These are phyloP conservation scores for Oryzias woworae DNA, from an alignment of 2,113 vertebrate species.

Conservation along the genomic window DNA sequence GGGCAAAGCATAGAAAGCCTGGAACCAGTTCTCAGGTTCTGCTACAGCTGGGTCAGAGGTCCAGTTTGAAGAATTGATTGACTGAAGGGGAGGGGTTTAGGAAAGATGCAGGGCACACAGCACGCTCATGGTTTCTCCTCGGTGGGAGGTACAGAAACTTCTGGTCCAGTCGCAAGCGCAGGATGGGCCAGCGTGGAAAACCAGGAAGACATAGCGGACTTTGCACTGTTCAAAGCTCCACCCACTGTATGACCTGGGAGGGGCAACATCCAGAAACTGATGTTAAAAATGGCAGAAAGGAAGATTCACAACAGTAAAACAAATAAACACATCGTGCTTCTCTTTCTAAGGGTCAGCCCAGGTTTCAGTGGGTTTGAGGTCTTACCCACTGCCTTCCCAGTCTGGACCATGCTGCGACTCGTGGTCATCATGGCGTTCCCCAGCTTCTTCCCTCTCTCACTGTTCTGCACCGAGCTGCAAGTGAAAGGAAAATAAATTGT, in stretches of 20 bases:
- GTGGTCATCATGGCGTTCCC: conserved; percentile 93
- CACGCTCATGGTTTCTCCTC: conserved; percentile 72
- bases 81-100: neutral
- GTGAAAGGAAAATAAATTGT: neutral
- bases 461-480: conserved; percentile 94
- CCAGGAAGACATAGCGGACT: conserved; percentile 95
- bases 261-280: neutral
- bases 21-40: too few relatives aligned
- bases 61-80: too few relatives aligned
- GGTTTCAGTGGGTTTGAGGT: neutral
- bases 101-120: too few relatives aligned
- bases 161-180: conserved; percentile 9
- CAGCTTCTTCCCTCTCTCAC: conserved; percentile 94
- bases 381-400: conserved; percentile 96
- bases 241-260: conserved; percentile 92
- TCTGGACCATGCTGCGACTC: conserved; percentile 93
- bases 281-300: neutral
- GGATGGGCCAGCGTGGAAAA: conserved; percentile 90
- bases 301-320: neutral
- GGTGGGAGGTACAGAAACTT: conserved; percentile 5
- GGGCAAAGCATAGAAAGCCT: too few relatives aligned
- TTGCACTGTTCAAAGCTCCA: conserved; percentile 92
- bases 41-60: too few relatives aligned
- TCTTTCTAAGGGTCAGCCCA: too few relatives aligned
- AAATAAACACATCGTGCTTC: too few relatives aligned